These are phyloP conservation scores for Channallabes apus DNA, from an alignment of 2,797 vertebrate species.

Conservation along the genomic window DNA sequence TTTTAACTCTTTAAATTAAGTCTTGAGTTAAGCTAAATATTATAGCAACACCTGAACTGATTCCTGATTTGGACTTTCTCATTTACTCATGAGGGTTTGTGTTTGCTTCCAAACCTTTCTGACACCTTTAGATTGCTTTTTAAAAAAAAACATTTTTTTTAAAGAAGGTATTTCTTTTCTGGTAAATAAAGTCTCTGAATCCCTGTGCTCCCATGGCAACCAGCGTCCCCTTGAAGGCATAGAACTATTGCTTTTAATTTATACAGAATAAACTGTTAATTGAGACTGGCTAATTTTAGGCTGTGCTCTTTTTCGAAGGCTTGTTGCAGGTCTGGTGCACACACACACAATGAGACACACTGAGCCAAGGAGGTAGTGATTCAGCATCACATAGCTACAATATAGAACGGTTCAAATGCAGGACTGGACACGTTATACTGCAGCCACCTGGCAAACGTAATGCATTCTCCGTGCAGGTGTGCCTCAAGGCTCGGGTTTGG, in stretches of 20 bases:
- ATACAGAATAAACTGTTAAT: neutral
- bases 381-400: neutral
- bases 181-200: neutral
- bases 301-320: neutral
- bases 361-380: neutral
- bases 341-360: neutral
- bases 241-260: neutral
- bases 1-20: neutral
- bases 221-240: neutral
- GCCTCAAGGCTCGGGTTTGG: neutral
- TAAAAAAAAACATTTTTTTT: too few species aligned
- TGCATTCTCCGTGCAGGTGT: neutral
- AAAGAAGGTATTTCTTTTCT: neutral
- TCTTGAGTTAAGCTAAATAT: neutral
- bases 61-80: too few species aligned
- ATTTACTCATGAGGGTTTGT: neutral
- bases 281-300: neutral
- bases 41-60: too few species aligned
- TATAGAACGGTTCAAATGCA: neutral
- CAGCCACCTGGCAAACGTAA: neutral
- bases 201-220: neutral
- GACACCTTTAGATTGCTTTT: neutral
- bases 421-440: neutral
- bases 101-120: neutral
- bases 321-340: neutral